Conservation (phyloP, 2,888 invertebrate species). For the Zaprionus obscuricornis region DNA sequence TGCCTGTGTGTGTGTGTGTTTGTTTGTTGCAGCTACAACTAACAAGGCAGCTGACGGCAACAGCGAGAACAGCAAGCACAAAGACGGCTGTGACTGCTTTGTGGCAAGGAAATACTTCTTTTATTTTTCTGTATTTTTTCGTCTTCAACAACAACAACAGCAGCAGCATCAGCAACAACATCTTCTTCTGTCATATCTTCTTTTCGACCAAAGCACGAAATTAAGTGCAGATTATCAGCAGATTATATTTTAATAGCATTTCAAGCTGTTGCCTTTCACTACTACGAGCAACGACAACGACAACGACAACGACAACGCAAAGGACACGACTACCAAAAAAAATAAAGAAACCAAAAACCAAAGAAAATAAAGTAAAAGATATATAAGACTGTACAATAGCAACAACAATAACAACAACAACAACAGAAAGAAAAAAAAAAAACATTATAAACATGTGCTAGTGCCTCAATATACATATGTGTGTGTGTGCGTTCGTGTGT, state of each 20-base stretch:
- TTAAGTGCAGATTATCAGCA: conserved; percentile 78
- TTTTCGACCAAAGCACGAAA: conserved; percentile 65
- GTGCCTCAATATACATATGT: no score
- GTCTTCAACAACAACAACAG: no score
- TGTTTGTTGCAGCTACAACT: no score
- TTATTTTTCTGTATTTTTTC: conserved; percentile 8
- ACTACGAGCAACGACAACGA: conserved; percentile 25
- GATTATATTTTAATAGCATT: conserved; percentile 80
- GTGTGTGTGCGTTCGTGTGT: no score
- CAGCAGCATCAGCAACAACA: background rate
- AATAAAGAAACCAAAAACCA: no score
- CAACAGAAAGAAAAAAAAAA: no score
- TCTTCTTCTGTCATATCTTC: conserved; percentile 2
- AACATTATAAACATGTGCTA: conserved; percentile 37
- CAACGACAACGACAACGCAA: conserved; percentile 6
- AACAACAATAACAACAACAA: conserved; percentile 43
- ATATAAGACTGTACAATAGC: no score
- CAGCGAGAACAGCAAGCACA: no score
- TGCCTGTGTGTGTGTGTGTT: no score
- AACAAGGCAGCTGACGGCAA: conserved; percentile 61
- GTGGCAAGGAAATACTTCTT: conserved; percentile 26
- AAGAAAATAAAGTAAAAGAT: no score
- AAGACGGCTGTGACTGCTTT: no score
- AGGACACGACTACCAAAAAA: conserved; percentile 11
- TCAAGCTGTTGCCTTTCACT: conserved; percentile 75